Conservation (phyloP, 2,888 invertebrate genomes). For the Eupithecia dodoneata region DNA sequence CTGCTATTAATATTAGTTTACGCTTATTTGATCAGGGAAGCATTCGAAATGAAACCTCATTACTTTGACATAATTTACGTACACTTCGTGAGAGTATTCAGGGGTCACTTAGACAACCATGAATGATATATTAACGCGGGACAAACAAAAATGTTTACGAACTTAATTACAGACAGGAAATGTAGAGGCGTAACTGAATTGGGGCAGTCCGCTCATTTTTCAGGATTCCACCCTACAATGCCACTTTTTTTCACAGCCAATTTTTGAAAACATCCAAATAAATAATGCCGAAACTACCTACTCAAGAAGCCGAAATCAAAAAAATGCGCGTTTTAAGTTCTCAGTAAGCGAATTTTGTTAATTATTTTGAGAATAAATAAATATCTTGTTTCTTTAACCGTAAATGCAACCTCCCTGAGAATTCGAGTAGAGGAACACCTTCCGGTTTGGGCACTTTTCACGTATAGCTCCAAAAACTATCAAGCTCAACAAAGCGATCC, state of each 20-base stretch:
- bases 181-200: slow-evolving; percentile 43
- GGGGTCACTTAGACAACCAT: slow-evolving; percentile 65
- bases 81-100: slow-evolving; percentile 39
- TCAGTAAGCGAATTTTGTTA: no score
- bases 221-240: no score
- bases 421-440: no score
- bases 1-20: background rate
- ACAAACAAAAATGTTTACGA: slow-evolving; percentile 72
- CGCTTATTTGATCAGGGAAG: background rate
- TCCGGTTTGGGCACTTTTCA: no score
- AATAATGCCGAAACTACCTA: background rate
- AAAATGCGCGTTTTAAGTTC: background rate
- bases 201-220: slow-evolving; percentile 9
- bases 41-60: background rate
- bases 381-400: no score
- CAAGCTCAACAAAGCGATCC: no score
- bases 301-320: background rate
- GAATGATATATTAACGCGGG: slow-evolving; percentile 66
- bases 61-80: slow-evolving; percentile 19
- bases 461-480: no score
- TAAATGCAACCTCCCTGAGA: no score
- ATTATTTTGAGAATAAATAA: no score
- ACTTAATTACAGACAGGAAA: slow-evolving; percentile 70
- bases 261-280: background rate
- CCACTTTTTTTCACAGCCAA: background rate